These are phyloP conservation scores for Rotaria magnacalcarata DNA, from an alignment of 2,888 invertebrate species.

Conservation along the genomic window DNA sequence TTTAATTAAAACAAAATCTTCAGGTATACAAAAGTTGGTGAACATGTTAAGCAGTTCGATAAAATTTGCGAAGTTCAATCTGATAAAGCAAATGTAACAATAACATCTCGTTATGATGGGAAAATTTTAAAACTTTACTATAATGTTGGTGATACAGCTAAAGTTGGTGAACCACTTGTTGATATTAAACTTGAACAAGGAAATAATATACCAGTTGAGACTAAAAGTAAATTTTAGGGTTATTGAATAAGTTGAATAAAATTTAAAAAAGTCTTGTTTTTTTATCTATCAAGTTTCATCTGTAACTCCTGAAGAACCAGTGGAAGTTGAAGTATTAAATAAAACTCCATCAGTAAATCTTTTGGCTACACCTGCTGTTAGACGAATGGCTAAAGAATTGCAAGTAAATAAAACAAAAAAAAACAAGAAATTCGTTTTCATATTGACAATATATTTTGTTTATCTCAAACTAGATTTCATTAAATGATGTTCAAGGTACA, in stretches of 20 bases:
- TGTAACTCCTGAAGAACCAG: neutral
- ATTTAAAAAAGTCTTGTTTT: neutral
- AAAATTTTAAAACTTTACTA: conserved; percentile 69
- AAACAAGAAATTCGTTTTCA: neutral
- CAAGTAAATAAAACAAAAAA: conserved; percentile 58
- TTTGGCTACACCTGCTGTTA: conserved; percentile 85
- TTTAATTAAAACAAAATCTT: neutral
- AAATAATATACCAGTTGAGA: conserved; percentile 20
- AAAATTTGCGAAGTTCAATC: conserved; percentile 98
- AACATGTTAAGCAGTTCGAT: conserved; percentile 89
- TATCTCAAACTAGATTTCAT: neutral
- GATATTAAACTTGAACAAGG: conserved; percentile 73
- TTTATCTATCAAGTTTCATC: neutral
- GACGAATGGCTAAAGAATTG: conserved; percentile 83
- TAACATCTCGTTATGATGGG: conserved; percentile 72
- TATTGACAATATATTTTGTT: neutral
- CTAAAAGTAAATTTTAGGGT: neutral
- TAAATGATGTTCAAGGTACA: conserved; percentile 57
- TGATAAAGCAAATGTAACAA: conserved; percentile 97
- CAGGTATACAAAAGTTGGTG: conserved; percentile 76
- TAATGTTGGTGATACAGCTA: conserved; percentile 77
- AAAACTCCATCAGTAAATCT: conserved; percentile 53
- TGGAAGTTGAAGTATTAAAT: neutral
- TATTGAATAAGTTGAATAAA: neutral
- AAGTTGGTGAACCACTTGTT: conserved; percentile 82